phyloP scores from a whole-genome alignment of 2,113 vertebrate genomes.

The Regulus satrapa region DNA sequence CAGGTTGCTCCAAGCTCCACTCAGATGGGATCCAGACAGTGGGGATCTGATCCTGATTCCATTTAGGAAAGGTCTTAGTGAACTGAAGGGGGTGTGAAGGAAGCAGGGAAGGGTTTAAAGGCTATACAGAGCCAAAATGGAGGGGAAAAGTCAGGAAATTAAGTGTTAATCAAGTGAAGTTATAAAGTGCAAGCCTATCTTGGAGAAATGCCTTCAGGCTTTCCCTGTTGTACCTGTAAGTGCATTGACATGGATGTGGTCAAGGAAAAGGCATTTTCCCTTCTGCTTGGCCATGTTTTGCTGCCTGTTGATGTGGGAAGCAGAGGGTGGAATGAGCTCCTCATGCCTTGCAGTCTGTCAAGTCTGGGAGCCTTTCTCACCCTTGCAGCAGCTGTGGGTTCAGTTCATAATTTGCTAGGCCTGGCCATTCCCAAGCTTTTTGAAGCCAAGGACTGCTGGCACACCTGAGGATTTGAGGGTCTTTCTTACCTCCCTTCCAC shows the following conservation, averaged over 20 bases:
- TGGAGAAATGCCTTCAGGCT: not conserved
- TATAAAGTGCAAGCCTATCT: accelerated
- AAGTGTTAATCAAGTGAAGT: not conserved
- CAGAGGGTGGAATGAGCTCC: not conserved
- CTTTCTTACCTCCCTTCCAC: not conserved
- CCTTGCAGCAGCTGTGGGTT: not conserved
- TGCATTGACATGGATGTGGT: not conserved
- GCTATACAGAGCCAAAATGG: accelerated
- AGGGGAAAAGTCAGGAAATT: not conserved
- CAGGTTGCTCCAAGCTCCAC: not conserved
- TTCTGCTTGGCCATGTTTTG: not conserved
- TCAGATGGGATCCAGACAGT: not conserved
- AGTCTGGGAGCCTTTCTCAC: not conserved
- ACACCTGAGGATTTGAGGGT: not conserved
- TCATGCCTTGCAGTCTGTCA: not conserved
- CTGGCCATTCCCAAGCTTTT: not conserved
- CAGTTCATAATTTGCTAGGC: not conserved
- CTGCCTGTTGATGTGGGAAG: not conserved
- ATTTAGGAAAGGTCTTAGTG: not conserved
- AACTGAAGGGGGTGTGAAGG: not conserved
- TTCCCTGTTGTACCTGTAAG: not conserved
- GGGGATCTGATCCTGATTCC: not conserved
- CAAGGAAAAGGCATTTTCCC: not conserved
- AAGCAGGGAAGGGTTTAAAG: not conserved
- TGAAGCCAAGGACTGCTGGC: not conserved